Evolutionary conservation across 2,888 invertebrate genomes (phyloP), one percentile per base, ranked within the genome.

Genomic region (Tuta absoluta): DNA sequence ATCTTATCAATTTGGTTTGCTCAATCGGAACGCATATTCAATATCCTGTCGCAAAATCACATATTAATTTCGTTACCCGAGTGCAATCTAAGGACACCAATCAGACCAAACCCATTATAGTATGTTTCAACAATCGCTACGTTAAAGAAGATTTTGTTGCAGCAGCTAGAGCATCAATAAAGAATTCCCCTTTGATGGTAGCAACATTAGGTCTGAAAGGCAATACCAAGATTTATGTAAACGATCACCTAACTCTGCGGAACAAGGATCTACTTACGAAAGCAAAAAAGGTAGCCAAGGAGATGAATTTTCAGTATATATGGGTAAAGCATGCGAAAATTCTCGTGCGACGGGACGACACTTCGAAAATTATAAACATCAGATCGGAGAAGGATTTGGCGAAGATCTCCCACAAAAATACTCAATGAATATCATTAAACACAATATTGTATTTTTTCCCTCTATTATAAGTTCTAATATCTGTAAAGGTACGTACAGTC

Each of bases 131-230:
- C 11, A 70, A 68, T 41, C 51, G 68, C 5, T 67, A 67, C 37
- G 28, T 65, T 1, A 67, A 65, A 23, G 67, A 69, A 38, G 66
- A 67, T 8, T 67, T 66, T 58, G 51, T 69, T n/a, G 67, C 67
- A 11, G 65, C 67, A 21, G 65, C 65, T 12, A 53, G 58, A n/a
- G n/a, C n/a, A n/a, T n/a, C n/a, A n/a, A n/a, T n/a, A n/a, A 28
- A 24, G 3, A 8, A 3, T 23, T 41, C 38, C 14, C 1, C 21
- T 7, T 24, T 56, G 0, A 17, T 23, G 2, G 8, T 19, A 5
- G 0, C 38, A 1, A 19, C 24, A 17, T 23, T 57, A 8, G 63
- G 56, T 1, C n/a, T 38, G 4, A 2, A 7, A 0, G 41, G 38
- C 1, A 12, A n/a, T 17, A 17, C 14, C 14, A 12, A 14, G 2